These are phyloP conservation scores for Anomalospiza imberbis DNA, from an alignment of 2,797 vertebrate species.

Conservation along the genomic window DNA sequence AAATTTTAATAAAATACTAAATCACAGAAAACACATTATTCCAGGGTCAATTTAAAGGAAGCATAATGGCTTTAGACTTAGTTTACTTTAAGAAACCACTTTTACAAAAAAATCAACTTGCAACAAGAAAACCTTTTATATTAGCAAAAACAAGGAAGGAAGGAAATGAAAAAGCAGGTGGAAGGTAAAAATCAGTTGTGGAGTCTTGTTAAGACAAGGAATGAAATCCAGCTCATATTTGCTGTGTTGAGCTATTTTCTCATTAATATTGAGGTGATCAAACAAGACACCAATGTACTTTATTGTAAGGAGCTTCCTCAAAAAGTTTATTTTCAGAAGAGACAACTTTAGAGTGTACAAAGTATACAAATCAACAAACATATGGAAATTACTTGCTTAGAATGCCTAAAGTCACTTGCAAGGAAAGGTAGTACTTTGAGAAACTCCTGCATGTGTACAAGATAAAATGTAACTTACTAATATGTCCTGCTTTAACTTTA, in stretches of 20 bases:
- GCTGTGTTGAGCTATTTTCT: neutral
- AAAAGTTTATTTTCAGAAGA: neutral
- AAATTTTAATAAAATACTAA: neutral
- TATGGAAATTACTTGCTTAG: neutral
- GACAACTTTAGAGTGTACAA: neutral
- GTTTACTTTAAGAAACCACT: neutral
- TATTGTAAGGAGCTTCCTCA: neutral
- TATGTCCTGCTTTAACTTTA: slow-evolving; percentile 94
- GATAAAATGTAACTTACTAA: slow-evolving; percentile 80
- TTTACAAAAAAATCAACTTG: neutral
- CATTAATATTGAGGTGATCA: neutral
- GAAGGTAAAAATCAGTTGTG: neutral
- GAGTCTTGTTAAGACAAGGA: neutral
- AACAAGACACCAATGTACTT: neutral
- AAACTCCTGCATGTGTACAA: neutral
- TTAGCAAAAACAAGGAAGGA: neutral
- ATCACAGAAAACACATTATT: neutral
- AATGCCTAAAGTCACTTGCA: neutral
- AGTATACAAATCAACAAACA: neutral
- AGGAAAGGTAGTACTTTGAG: neutral
- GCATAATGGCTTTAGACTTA: neutral
- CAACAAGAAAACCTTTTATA: neutral
- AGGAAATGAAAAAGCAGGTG: neutral
- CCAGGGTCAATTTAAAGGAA: neutral
- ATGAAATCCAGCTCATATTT: neutral